These are phyloP conservation scores for Enteromius mattozi DNA, from an alignment of 2,797 vertebrate species.

Conservation along the genomic window DNA sequence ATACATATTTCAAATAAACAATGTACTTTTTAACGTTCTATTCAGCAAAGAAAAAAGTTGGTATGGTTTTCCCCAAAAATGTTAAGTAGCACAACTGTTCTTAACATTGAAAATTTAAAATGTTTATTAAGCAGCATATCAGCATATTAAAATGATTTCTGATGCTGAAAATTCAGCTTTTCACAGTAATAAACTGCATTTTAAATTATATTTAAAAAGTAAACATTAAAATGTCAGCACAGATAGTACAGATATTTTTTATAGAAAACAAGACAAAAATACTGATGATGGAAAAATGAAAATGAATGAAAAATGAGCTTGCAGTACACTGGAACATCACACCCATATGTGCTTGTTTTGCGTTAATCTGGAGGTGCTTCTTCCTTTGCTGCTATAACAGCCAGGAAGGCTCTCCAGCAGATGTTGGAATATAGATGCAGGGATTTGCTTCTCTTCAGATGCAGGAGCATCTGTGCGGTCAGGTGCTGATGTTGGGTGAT, in stretches of 20 bases:
- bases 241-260: too few species aligned
- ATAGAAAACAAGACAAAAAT: background rate
- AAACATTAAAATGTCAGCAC: too few species aligned
- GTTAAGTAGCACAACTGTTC: background rate
- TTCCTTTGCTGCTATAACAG: background rate
- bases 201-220: background rate
- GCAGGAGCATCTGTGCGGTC: background rate
- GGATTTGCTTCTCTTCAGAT: background rate
- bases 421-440: constrained; percentile 5
- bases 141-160: background rate
- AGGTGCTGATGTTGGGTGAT: background rate
- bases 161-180: background rate
- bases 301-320: background rate
- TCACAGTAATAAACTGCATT: background rate
- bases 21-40: too few species aligned
- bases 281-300: too few species aligned
- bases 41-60: background rate
- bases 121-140: background rate
- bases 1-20: too few species aligned
- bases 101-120: background rate
- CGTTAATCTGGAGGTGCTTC: background rate
- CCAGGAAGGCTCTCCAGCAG: background rate
- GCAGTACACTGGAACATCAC: too few species aligned
- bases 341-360: background rate
- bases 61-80: background rate